Base-by-base conservation (phyloP, 2,797 vertebrate species). In the Falco naumanni region DNA sequence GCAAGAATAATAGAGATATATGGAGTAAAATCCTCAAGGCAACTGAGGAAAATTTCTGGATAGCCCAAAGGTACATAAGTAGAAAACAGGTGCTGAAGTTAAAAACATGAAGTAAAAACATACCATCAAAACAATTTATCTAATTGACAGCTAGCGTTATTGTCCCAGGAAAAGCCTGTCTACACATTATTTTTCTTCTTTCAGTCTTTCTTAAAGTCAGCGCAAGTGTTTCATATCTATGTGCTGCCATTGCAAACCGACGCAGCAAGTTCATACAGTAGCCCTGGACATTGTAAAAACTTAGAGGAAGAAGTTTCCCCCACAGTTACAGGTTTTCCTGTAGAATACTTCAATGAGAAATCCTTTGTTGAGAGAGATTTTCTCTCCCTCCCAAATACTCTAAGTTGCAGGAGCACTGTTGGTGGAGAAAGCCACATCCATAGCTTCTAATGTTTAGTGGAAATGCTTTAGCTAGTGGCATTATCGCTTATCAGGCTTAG, bases 81-180 rank as follows among this genome's bases (percentile, higher is more conserved):
- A 56, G 28, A 64, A 91, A 83, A 65, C 20, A 90, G 33, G 37
- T 47, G 31, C 8, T 75, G 17, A 92, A 92, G 57, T 63, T 71
- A 71, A 92, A 95, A 81, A 65, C 33, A 48, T 9, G 12, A 13
- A 89, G 22, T 48, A 74, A 95, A 95, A 69, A 39, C 5, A 17
- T 5, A n/a, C 7, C 0, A 0, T 59, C 48, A 85, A 74, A 64
- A 11, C 20, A 60, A 71, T 34, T 45, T 5, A 13, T 87, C 37
- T 54, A 75, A 59, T 24, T 33, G 69, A 50, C 51, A 91, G 43
- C 22, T 79, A 65, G 39, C 4, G 4, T 16, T 14, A 78, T 14
- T 84, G 51, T 74, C 76, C 22, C 31, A n/a, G 63, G 5, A 82
- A 72, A 71, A 63, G 21, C 22, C 41, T 39, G 6, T 8, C 18